These are phyloP conservation scores for Poecilus cupreus DNA, from an alignment of 2,888 invertebrate species.

Conservation along the genomic window DNA sequence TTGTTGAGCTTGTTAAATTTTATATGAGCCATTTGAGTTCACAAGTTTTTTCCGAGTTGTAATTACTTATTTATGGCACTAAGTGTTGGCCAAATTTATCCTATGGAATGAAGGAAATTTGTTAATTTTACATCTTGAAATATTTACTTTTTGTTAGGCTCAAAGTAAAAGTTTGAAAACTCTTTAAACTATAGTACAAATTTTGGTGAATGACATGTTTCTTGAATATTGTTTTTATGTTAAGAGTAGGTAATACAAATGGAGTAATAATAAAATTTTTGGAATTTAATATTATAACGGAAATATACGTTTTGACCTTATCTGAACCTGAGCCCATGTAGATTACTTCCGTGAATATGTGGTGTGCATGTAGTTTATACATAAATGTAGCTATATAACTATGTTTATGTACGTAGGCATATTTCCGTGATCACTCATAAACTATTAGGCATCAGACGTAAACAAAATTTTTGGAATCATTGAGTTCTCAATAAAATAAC, in stretches of 20 bases:
- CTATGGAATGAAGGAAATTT: neutral
- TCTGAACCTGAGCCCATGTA: slow-evolving; percentile 1
- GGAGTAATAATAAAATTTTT: neutral
- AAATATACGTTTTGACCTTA: slow-evolving; percentile 32
- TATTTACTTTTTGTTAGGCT: neutral
- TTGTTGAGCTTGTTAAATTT: neutral
- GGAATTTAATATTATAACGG: neutral
- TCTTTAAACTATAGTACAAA: no score
- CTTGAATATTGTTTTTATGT: neutral
- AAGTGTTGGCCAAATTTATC: neutral
- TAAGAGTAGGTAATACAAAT: neutral
- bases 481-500: neutral
- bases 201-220: no score
- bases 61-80: neutral
- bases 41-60: neutral
- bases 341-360: slow-evolving; percentile 19
- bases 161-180: neutral
- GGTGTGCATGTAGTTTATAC: neutral
- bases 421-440: slow-evolving; percentile 15
- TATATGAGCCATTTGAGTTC: neutral
- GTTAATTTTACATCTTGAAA: neutral
- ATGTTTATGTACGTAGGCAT: slow-evolving; percentile 25
- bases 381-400: neutral
- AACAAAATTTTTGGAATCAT: slow-evolving; percentile 30
- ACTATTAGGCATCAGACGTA: slow-evolving; percentile 3